These are phyloP conservation scores for Saccostrea glomerata DNA, from an alignment of 1,140 invertebrate species.

Conservation along the genomic window DNA sequence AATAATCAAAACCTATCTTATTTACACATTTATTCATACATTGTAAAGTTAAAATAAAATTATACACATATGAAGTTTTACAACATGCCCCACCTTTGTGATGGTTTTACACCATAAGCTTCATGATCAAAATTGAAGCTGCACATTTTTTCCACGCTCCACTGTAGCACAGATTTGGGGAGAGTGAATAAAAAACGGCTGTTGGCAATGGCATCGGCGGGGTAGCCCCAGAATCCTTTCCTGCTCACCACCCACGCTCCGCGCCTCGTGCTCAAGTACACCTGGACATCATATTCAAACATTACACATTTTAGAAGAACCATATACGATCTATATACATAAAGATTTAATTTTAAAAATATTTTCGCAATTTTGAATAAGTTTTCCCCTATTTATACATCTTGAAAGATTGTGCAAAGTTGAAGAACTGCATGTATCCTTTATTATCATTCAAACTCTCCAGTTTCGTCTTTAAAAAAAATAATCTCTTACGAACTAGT, in stretches of 20 bases:
- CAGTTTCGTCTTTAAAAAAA: too few species aligned
- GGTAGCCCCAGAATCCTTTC: constrained; percentile 75
- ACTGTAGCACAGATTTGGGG: constrained; percentile 73
- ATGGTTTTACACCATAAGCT: constrained; percentile 71
- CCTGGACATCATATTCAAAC: constrained; percentile 58
- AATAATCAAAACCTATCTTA: not conserved
- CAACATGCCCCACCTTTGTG: constrained; percentile 59
- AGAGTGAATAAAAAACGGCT: constrained; percentile 71
- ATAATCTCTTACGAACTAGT: not conserved
- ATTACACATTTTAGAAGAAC: too few species aligned
- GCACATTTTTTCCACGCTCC: constrained; percentile 72
- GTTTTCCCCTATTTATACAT: too few species aligned
- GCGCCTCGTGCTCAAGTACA: constrained; percentile 74
- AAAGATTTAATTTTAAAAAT: too few species aligned
- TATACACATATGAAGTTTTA: not conserved
- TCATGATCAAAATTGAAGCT: constrained; percentile 73
- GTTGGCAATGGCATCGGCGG: constrained; percentile 75
- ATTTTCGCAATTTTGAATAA: too few species aligned
- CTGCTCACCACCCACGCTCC: constrained; percentile 78
- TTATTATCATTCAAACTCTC: too few species aligned
- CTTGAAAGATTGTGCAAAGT: too few species aligned
- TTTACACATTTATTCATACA: too few species aligned
- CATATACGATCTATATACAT: too few species aligned
- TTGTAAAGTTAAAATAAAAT: not conserved
- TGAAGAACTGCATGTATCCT: too few species aligned